Percentiles rank a stretch among this genome's conserved stretches.
Evolutionary conservation across 2,113 vertebrate species (phyloP).

Genomic region (Pseudorasbora parva): DNA sequence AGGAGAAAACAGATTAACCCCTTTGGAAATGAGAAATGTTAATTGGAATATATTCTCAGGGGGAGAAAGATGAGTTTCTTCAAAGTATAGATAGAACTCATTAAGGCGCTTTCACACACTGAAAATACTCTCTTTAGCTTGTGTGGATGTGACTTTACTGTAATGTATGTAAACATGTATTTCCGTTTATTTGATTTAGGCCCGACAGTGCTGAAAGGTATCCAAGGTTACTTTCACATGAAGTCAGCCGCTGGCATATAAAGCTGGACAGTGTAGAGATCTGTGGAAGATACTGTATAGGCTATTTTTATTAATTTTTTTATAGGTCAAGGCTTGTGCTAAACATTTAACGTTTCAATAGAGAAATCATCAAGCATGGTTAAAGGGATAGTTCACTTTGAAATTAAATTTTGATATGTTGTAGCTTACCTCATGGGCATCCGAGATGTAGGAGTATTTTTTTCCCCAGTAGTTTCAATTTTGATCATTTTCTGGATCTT

Average conservation of each 20-base stretch:
- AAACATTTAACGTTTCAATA: background rate
- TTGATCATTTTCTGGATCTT: no score
- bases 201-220: background rate
- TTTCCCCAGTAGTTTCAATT: no score
- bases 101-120: background rate
- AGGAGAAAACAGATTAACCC: background rate
- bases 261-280: no score
- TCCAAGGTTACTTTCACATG: background rate
- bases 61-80: background rate
- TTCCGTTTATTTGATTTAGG: background rate
- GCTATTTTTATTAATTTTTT: background rate
- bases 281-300: background rate
- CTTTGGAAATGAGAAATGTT: background rate
- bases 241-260: background rate
- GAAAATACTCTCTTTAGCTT: background rate
- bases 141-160: background rate
- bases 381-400: no score
- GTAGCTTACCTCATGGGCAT: no score
- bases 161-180: background rate
- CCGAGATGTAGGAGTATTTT: no score
- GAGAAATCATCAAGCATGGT: background rate
- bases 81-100: background rate
- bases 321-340: background rate
- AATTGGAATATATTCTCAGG: background rate
- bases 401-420: no score